Evolutionary conservation across 2,113 vertebrate species (phyloP), one percentile per base, ranked within the genome.

Genomic region (Ptilorrhoa leucosticta): DNA sequence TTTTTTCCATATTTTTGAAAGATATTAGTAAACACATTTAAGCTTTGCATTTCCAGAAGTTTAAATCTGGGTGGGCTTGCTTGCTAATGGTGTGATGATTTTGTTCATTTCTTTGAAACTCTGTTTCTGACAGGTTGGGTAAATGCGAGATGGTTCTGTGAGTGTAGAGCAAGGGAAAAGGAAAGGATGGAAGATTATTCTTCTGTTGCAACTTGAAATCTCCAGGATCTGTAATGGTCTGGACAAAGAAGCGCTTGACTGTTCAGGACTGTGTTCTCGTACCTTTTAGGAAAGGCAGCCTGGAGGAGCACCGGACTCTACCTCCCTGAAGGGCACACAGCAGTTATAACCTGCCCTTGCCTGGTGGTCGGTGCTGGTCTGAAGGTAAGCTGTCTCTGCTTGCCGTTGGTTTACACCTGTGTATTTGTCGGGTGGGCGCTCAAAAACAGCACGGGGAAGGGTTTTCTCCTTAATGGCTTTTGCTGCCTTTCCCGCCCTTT

Each of bases 291-390:
- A 91, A 47, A 87, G 33, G 81, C 58, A 96, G 97, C 68, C 87
- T 98, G 98, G 98, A 97, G 97, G 89, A 98, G 98, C 45, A 98
- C 97, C 0, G 98, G 97, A 2, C 97, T 98, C 33, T 98, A 98
- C n/a, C 95, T 97, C 14, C 97, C 97, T 5, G 96, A 96, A 61
- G 96, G 97, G 44, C 96, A 94, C 27, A 91, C 97, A 22, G 96
- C 98, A 56, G 86, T 97, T 68, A 91, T 97, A 79, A 91, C 84
- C 0, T 88, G 98, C 54, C 98, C 98, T 27, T 96, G 97, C 64
- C 44, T 20, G 4, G 86, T 94, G 20, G 61, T 94, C 7, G 79
- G 93, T 45, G 94, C 97, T 15, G 97, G 97, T 37, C 92, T 98
- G 82, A 97, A 97, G 97, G 98, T 98, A 77, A 96, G 50, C 7